Conservation (phyloP, 1,140 invertebrate genomes). For the Brachionus asplanchnoidis region DNA sequence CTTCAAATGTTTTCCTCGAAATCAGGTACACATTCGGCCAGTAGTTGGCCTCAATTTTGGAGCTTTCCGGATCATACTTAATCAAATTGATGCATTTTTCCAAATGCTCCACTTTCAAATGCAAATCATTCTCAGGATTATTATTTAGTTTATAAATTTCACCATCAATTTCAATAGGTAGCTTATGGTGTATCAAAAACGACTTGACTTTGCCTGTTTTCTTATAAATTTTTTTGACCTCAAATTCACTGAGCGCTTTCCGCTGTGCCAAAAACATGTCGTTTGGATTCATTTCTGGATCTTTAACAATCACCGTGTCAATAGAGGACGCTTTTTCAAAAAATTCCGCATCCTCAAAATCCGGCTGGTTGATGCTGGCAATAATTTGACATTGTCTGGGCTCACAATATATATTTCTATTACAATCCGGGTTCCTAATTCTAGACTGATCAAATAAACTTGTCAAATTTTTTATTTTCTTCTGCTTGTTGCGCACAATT, state of each 20-base stretch:
- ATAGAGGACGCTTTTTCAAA: background rate
- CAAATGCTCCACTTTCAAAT: slow-evolving; percentile 19
- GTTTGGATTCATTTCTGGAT: slow-evolving; percentile 14
- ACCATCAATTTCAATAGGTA: slow-evolving; percentile 13
- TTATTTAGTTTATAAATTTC: slow-evolving; percentile 31
- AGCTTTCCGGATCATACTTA: background rate
- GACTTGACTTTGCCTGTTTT: background rate
- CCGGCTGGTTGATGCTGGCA: background rate
- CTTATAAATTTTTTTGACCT: slow-evolving; percentile 9
- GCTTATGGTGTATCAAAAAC: slow-evolving; percentile 12
- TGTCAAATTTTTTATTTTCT: background rate
- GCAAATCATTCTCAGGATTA: slow-evolving; percentile 25
- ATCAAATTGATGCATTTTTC: slow-evolving; percentile 34
- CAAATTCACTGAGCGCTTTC: background rate
- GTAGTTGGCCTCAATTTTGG: slow-evolving; percentile 10
- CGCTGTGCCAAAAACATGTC: slow-evolving; percentile 40
- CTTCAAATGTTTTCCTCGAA: background rate
- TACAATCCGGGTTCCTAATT: background rate
- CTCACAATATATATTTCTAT: background rate
- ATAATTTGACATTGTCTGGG: slow-evolving; percentile 5
- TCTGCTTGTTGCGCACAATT: background rate
- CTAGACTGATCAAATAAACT: background rate
- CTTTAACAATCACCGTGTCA: slow-evolving; percentile 38
- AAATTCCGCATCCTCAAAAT: slow-evolving; percentile 7
- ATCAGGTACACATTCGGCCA: slow-evolving; percentile 25